Evolutionary conservation across 2,797 vertebrate genomes (phyloP).

Genomic region (Emydoidea blandingii): DNA sequence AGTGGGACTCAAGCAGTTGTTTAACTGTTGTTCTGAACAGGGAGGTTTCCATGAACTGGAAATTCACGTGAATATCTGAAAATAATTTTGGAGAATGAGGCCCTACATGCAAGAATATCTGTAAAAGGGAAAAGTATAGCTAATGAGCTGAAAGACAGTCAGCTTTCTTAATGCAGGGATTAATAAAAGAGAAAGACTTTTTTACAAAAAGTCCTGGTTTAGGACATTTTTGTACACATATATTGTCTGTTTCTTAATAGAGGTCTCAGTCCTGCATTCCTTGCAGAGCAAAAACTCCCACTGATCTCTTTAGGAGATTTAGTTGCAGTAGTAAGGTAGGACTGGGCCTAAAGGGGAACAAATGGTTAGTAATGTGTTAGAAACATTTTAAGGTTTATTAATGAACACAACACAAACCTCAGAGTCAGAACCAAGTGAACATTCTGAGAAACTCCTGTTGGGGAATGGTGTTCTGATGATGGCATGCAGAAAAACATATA

Average conservation of each 20-base stretch:
- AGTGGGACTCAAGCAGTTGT: neutral
- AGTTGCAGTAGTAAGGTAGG: constrained; percentile 25
- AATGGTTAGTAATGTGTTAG: constrained; percentile 51
- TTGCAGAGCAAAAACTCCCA: constrained; percentile 69
- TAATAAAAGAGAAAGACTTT: neutral
- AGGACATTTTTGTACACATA: constrained; percentile 60
- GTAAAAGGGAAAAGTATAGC: neutral
- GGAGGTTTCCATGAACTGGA: neutral
- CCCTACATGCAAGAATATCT: constrained; percentile 42
- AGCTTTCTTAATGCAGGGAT: constrained; percentile 35
- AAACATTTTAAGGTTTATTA: constrained; percentile 68
- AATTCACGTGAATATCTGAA: constrained; percentile 6
- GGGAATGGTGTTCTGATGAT: constrained; percentile 54
- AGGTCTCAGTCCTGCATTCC: constrained; percentile 65
- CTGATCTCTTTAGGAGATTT: constrained; percentile 73
- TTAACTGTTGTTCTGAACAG: neutral
- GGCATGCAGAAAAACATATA: constrained; percentile 70
- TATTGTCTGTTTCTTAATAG: constrained; percentile 57
- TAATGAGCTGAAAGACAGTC: neutral
- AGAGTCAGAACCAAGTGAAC: neutral
- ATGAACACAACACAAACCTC: constrained; percentile 64
- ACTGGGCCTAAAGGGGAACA: constrained; percentile 52
- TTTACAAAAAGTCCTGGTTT: constrained; percentile 45
- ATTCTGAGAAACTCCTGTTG: constrained; percentile 59
- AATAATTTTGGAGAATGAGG: neutral